A percentile compares a stretch with the other conserved stretches of the same genome.
Conservation (phyloP, 2,888 invertebrate genomes). For the Eumacrocentrus americanus region DNA sequence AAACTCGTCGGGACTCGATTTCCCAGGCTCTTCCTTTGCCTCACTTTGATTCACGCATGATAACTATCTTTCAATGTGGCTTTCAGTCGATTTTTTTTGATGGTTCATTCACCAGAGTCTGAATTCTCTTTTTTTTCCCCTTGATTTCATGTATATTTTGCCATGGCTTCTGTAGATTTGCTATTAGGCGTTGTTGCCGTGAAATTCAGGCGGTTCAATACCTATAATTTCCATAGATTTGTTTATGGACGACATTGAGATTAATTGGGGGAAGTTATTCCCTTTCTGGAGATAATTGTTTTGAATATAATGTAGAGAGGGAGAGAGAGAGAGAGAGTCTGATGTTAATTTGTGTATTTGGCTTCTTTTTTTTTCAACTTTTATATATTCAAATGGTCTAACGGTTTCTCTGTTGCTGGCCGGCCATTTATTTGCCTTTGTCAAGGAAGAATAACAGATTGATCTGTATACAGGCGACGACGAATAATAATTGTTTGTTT, state of each 20-base stretch:
- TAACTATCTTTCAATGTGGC: background rate
- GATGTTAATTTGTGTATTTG: background rate
- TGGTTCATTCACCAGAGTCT: background rate
- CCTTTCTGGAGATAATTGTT: background rate
- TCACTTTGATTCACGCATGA: background rate
- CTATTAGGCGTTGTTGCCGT: too few species aligned
- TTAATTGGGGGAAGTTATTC: background rate
- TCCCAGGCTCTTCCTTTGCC: slow-evolving; percentile 13
- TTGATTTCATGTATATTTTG: too few species aligned
- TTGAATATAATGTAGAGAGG: background rate
- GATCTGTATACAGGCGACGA: background rate
- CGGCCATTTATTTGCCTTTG: background rate
- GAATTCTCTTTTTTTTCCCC: background rate
- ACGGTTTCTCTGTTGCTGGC: slow-evolving; percentile 25
- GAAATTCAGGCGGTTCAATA: too few species aligned
- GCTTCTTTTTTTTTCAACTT: background rate
- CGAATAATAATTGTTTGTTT: background rate
- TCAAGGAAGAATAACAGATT: background rate
- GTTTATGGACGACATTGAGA: too few species aligned
- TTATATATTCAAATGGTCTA: slow-evolving; percentile 7
- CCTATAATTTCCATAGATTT: too few species aligned
- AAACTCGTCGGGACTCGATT: slow-evolving; percentile 20
- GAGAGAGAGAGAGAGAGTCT: too few species aligned
- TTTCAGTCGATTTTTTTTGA: background rate
- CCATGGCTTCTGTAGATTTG: too few species aligned